These are phyloP conservation scores for Callopanchax toddi DNA, from an alignment of 2,113 vertebrate genomes.

Conservation along the genomic window DNA sequence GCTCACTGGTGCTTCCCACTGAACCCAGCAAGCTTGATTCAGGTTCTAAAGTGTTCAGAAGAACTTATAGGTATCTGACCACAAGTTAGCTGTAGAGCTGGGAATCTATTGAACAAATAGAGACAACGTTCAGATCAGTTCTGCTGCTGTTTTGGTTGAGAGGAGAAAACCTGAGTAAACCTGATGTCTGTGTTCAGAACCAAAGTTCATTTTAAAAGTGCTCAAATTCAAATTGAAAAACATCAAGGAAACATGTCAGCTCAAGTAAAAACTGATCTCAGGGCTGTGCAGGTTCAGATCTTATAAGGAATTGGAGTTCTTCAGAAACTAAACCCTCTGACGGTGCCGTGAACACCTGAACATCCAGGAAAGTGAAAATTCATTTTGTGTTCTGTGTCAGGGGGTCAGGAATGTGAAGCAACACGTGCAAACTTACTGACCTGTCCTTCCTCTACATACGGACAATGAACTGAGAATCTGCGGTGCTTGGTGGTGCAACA, in stretches of 20 bases:
- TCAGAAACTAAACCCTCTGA: no score
- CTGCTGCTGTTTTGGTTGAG: slow-evolving; percentile 1
- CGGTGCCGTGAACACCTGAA: no score
- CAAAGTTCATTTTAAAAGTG: neutral
- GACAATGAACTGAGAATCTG: neutral
- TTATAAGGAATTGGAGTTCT: no score
- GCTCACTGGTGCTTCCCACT: slow-evolving; percentile 50
- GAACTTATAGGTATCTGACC: slow-evolving; percentile 24
- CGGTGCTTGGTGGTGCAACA: no score
- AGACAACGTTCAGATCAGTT: slow-evolving; percentile 2
- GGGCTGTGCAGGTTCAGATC: neutral
- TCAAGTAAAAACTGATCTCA: neutral
- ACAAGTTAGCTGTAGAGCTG: slow-evolving; percentile 17
- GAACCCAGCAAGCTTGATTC: slow-evolving; percentile 27
- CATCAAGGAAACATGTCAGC: neutral
- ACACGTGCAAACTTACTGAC: no score
- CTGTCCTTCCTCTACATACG: neutral
- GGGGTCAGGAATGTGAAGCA: no score
- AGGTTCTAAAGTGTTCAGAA: slow-evolving; percentile 24
- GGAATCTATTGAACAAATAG: slow-evolving; percentile 1
- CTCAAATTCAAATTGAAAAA: slow-evolving; percentile 1
- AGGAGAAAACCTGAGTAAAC: neutral
- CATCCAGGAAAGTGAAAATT: no score
- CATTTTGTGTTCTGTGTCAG: no score
- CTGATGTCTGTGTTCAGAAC: neutral